Base-by-base conservation (phyloP, 1,140 invertebrate genomes). In the Pinna nobilis region DNA sequence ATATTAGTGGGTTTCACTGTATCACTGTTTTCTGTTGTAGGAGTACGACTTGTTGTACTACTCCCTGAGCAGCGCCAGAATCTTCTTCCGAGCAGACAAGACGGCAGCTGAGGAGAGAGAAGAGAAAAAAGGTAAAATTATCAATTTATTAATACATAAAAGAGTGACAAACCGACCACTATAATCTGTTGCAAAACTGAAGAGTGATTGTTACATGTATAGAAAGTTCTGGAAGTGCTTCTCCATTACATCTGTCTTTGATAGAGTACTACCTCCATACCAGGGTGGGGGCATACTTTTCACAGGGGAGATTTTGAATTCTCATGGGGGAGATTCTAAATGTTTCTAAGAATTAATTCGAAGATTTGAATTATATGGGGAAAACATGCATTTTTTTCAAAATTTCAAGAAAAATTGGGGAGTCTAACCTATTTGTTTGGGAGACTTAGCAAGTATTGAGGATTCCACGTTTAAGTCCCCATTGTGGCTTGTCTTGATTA, bases 1-100 rank as follows among this genome's bases (percentile, higher is more conserved):
- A n/a, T n/a, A n/a, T n/a, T n/a, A n/a, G n/a, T n/a, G n/a, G n/a
- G n/a, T n/a, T n/a, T n/a, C n/a, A n/a, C n/a, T n/a, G n/a, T n/a
- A n/a, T n/a, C n/a, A n/a, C n/a, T 23, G 11, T 23, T 23, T 23
- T 53, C 11, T 9, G 23, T 87, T 81, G 80, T 83, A 95, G 86
- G 97, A 99, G 90, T 99, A 96, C 90, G 93, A 96, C 85, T 89
- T 98, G 55, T 87, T 99, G 1, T 95, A 95, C 87, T 98, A 96
- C 82, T 97, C 95, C 82, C 90, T 98, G 9, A 97, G 94, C 65
- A 98, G 97, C 89, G 96, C 97, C 7, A 92, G 95, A 87, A 96
- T 98, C 83, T 98, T 99, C 90, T 98, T 98, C 88, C 74, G 88
- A 51, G 87, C 86, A 44, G 88, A 89, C 63, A 74, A 85, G 69